A percentile compares a stretch with the other conserved stretches of the same genome.
phyloP scores from a whole-genome alignment of 1,140 invertebrate species.

The Cotesia typhae region DNA sequence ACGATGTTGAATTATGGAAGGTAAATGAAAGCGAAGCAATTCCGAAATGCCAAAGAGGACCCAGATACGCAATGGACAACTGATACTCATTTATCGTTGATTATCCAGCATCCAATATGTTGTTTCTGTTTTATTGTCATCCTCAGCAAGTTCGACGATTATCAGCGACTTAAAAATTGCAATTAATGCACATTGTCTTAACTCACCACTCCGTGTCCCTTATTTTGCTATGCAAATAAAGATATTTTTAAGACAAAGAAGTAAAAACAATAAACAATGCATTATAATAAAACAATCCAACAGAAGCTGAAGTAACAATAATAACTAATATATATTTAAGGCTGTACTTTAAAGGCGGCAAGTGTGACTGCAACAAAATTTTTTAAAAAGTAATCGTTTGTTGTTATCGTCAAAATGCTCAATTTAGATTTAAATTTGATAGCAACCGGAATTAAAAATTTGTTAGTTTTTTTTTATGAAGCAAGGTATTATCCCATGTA shows the following conservation, averaged over 20 bases:
- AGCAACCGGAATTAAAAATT: no score
- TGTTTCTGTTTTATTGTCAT: conserved; percentile 44
- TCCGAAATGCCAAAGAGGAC: conserved; percentile 94
- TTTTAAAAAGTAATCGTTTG: no score
- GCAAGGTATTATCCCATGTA: neutral
- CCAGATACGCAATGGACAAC: conserved; percentile 92
- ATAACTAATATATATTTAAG: no score
- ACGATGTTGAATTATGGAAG: conserved; percentile 98
- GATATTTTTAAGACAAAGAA: conserved; percentile 40
- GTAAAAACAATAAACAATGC: conserved; percentile 14
- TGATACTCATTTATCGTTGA: conserved; percentile 66
- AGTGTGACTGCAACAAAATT: no score
- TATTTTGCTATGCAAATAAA: conserved; percentile 64
- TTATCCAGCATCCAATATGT: conserved; percentile 49
- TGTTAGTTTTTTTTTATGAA: no score
- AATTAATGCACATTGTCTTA: conserved; percentile 55
- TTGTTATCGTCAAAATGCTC: no score
- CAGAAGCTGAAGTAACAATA: no score
- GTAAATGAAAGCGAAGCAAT: conserved; percentile 96
- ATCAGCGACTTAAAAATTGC: conserved; percentile 35
- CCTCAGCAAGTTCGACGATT: conserved; percentile 29
- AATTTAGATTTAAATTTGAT: no score
- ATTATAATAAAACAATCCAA: conserved; percentile 17
- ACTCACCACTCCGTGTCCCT: conserved; percentile 60
- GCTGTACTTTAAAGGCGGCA: no score